Evolutionary conservation across 2,113 vertebrate species (phyloP).

Genomic region (Larimichthys crocea): DNA sequence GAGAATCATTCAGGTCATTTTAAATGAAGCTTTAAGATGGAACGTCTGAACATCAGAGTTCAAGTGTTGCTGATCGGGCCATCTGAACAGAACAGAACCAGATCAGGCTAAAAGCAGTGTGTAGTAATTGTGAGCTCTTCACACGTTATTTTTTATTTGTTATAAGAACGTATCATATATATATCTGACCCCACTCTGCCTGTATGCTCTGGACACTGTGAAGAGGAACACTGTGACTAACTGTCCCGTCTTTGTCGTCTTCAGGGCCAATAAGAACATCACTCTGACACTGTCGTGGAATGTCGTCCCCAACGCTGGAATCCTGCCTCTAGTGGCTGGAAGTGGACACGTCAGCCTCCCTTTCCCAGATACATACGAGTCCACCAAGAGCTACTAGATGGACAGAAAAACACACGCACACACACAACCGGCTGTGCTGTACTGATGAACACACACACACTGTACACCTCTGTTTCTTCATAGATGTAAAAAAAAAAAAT

Average conservation of each 20-base stretch:
- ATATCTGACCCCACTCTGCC: too few relatives aligned
- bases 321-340: slow-evolving; percentile 95
- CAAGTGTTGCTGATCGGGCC: too few relatives aligned
- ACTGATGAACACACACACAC: slow-evolving; percentile 3
- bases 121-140: too few relatives aligned
- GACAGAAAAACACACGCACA: background rate
- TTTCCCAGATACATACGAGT: slow-evolving; percentile 95
- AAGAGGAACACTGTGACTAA: background rate
- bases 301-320: slow-evolving; percentile 97
- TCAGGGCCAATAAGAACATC: slow-evolving; percentile 96
- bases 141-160: too few relatives aligned
- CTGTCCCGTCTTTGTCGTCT: slow-evolving; percentile 16
- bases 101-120: too few relatives aligned
- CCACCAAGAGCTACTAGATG: slow-evolving; percentile 91
- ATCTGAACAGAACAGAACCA: too few relatives aligned
- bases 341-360: slow-evolving; percentile 92
- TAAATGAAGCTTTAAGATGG: too few relatives aligned
- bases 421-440: background rate
- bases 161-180: too few relatives aligned
- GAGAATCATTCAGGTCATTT: too few relatives aligned
- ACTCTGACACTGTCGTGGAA: slow-evolving; percentile 98
- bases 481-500: slow-evolving; percentile 19
- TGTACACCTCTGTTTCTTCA: slow-evolving; percentile 20
- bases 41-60: too few relatives aligned
- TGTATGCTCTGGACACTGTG: too few relatives aligned